Evolutionary conservation across 2,888 invertebrate species (phyloP), one percentile per base, ranked within the genome.

Genomic region (Chironomus tentans): DNA sequence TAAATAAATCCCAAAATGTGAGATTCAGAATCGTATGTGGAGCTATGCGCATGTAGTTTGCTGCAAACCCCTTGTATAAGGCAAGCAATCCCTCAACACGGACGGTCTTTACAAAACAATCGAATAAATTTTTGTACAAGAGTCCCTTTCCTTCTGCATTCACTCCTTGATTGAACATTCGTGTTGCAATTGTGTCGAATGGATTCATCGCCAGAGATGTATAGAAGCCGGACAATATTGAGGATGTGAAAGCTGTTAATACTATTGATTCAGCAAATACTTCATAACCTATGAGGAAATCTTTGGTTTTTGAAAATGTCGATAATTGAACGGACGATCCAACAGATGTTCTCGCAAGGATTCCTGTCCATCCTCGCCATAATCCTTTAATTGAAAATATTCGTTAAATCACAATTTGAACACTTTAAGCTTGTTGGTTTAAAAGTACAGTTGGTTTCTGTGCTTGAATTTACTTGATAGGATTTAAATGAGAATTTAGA

Each of bases 301-400:
- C 87, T 79, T 88, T 88, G 22, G 86, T 84, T 65, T 87, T 86
- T 56, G 92, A 89, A 82, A 94, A 96, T 0, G 92, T 90, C 3
- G 93, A 90, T 12, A 96, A 85, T 81, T 96, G 96, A 0, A 92
- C 89, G 0, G 92, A 90, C 68, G 95, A 95, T 7, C 94, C 95
- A 3, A 94, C 87, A 18, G 90, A 90, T 10, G 92, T 86, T 78
- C 94, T 85, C n/a, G 90, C 88, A 79, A 93, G 86, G 2, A 91
- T 88, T 0, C 90, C 91, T 62, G 87, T 84, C 74, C 38, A 38
- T 38, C 38, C 38, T 10, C 38, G 38, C 38, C 38, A 38, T 38
- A 38, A 38, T 38, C 38, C 38, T 38, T 38, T 38, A 38, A 38
- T 38, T 38, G 38, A 38, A 38, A 38, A 10, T 10, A 4, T 4